Evolutionary conservation across 2,113 vertebrate species (phyloP).

Genomic region (Lepus timidus): DNA sequence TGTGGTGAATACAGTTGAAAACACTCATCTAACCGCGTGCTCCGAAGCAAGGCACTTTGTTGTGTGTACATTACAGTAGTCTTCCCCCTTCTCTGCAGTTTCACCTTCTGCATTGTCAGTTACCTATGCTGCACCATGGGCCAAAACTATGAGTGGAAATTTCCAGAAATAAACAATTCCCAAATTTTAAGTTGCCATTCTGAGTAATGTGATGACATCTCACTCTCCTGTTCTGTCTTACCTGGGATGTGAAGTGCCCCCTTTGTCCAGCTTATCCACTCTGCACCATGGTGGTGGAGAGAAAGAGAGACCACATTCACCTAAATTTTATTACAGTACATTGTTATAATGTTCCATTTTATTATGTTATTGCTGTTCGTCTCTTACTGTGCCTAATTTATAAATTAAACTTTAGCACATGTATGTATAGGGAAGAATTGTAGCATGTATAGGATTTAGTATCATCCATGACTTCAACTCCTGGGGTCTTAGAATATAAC

Average conservation of each 20-base stretch:
- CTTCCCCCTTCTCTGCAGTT: background rate
- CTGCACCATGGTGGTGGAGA: background rate
- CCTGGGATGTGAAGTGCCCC: background rate
- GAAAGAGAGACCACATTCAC: background rate
- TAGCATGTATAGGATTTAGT: background rate
- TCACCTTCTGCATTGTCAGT: background rate
- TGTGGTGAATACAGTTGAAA: constrained; percentile 32
- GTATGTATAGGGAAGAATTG: background rate
- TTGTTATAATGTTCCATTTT: background rate
- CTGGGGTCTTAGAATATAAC: background rate
- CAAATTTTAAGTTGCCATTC: background rate
- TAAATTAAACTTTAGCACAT: background rate
- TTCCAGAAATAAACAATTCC: background rate
- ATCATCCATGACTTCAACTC: background rate
- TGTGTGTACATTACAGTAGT: background rate
- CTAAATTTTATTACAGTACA: background rate
- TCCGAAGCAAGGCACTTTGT: background rate
- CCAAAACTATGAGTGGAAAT: background rate
- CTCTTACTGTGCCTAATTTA: background rate
- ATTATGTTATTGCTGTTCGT: background rate
- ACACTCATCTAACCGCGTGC: background rate
- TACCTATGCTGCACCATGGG: background rate
- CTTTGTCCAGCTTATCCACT: background rate
- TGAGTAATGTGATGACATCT: background rate
- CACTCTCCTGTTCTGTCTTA: background rate